These are phyloP conservation scores for Symphodus melops DNA, from an alignment of 2,113 vertebrate species.

Conservation along the genomic window DNA sequence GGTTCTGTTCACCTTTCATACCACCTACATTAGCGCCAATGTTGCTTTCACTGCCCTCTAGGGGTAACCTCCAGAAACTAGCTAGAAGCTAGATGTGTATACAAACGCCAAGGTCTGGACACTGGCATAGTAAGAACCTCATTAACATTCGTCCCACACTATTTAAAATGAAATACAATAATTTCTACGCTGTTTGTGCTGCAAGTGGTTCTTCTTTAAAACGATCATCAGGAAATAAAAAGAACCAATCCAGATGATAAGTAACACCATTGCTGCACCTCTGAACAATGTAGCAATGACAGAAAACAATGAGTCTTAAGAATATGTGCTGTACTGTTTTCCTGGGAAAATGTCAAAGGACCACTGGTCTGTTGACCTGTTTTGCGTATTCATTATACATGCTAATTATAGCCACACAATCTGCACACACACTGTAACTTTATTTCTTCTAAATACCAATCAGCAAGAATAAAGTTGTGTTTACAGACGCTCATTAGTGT, in stretches of 20 bases:
- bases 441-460: conserved; percentile 57
- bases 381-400: conserved; percentile 36
- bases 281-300: no score
- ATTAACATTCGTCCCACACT: not conserved
- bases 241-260: no score
- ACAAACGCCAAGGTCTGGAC: no score
- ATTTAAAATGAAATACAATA: no score
- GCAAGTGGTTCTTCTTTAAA: no score
- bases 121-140: not conserved
- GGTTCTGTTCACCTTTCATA: no score
- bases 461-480: conserved; percentile 67
- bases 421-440: not conserved
- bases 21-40: no score
- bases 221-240: no score
- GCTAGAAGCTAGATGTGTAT: no score
- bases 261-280: not conserved
- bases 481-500: conserved; percentile 70
- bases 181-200: no score
- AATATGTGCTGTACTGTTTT: not conserved
- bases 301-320: not conserved
- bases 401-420: conserved; percentile 26
- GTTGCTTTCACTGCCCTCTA: no score
- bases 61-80: no score
- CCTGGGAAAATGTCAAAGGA: conserved; percentile 11
- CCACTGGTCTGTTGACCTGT: conserved; percentile 1